phyloP scores from a whole-genome alignment of 2,888 invertebrate genomes.

The Rhingia campestris region DNA sequence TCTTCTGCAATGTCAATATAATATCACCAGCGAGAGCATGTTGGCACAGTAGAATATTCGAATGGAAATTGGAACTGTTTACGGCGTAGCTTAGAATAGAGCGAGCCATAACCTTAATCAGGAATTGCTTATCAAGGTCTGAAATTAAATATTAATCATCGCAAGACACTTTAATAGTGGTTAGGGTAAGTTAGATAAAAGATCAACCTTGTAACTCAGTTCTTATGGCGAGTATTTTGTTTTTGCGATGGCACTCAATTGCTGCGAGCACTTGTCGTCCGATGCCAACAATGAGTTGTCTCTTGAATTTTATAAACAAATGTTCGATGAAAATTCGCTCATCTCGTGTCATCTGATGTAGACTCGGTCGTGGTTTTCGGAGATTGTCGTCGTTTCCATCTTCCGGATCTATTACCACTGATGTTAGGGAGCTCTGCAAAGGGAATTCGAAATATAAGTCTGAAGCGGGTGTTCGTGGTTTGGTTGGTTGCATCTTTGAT shows the following conservation, averaged over 20 bases:
- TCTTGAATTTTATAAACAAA: slow-evolving; percentile 80
- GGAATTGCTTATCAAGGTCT: slow-evolving; percentile 79
- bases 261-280: slow-evolving; percentile 79
- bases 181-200: slow-evolving; percentile 55
- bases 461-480: no score
- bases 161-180: neutral
- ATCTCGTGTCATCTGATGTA: slow-evolving; percentile 75
- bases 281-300: slow-evolving; percentile 79
- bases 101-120: slow-evolving; percentile 78
- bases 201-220: slow-evolving; percentile 77
- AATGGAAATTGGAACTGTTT: slow-evolving; percentile 79
- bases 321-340: slow-evolving; percentile 81
- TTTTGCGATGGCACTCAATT: slow-evolving; percentile 79
- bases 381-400: neutral
- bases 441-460: neutral
- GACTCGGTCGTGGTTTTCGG: slow-evolving; percentile 16
- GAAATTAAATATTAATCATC: neutral
- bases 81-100: slow-evolving; percentile 79
- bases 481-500: no score
- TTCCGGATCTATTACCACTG: slow-evolving; percentile 7
- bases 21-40: slow-evolving; percentile 79
- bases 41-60: slow-evolving; percentile 78
- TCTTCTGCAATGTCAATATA: slow-evolving; percentile 79
- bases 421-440: slow-evolving; percentile 31
- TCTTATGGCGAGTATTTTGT: slow-evolving; percentile 78